Evolutionary conservation across 2,797 vertebrate genomes (phyloP), one percentile per base, ranked within the genome.

Genomic region (Halcyon chelicuti): DNA sequence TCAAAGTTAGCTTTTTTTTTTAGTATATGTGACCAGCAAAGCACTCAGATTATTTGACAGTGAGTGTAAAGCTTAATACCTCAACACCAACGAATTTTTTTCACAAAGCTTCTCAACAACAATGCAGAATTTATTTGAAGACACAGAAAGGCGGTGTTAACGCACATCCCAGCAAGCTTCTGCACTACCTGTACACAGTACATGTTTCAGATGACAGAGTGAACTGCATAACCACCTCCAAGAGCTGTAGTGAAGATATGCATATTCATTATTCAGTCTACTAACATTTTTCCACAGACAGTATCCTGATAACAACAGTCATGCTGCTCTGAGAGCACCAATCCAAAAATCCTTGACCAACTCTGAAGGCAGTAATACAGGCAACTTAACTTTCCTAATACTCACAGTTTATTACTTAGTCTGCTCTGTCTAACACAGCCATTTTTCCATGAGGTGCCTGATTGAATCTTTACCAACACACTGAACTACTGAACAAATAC

Each of bases 171-270:
- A 55, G 85, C 66, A 54, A 13, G 72, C 47, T 88, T 60, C 76
- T 61, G 63, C 47, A 39, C 62, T 51, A 26, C 47, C 12, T 19
- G 46, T 18, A 63, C 1, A 57, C 19, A 60, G 14, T 29, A 60
- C 52, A 86, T 51, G 55, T 35, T 88, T 86, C 31, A 54, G 65
- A 88, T 94, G 83, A 91, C 93, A 72, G 81, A 88, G 47, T 25
- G 22, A 89, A 80, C 33, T 66, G 70, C 86, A 84, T 49, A 86
- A 88, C 62, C 35, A 70, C 11, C 88, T 73, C 35, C 18, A 82
- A 95, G 57, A 40, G 31, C 78, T 90, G 62, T 29, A 81, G 17
- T 37, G 7, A 90, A 81, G 47, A 79, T 35, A 70, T 1, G 21
- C 21, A 88, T 68, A 80, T 80, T 83, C 39, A 54, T 76, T 61